Evolutionary conservation across 2,888 invertebrate genomes (phyloP).

Genomic region (Eurois occulta): DNA sequence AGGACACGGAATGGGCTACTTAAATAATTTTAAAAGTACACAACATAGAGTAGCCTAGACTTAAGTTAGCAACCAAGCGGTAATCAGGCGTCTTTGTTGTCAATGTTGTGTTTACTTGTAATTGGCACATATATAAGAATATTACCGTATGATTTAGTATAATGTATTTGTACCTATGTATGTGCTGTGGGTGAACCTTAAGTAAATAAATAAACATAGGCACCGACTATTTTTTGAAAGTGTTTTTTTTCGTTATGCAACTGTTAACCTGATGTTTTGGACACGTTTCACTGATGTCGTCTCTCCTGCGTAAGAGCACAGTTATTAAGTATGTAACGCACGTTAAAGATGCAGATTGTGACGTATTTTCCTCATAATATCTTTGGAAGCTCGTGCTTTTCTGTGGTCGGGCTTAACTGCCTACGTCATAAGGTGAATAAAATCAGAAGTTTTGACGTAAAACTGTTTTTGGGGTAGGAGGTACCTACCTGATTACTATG

Average conservation of each 20-base stretch:
- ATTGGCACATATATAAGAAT: too few relatives aligned
- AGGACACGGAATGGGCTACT: background rate
- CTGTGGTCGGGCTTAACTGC: conserved; percentile 16
- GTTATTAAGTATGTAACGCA: conserved; percentile 36
- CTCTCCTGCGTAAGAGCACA: background rate
- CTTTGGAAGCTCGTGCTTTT: conserved; percentile 14
- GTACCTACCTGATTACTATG: background rate
- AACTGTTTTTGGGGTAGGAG: background rate
- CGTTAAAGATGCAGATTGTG: background rate
- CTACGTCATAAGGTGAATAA: conserved; percentile 18
- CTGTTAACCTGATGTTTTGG: background rate
- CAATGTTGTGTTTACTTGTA: too few relatives aligned
- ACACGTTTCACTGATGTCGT: background rate
- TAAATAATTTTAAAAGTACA: conserved; percentile 9
- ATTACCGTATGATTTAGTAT: too few relatives aligned
- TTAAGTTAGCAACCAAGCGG: too few relatives aligned
- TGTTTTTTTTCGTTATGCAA: background rate
- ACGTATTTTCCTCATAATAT: conserved; percentile 52
- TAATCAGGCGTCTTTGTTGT: too few relatives aligned
- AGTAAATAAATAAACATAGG: too few relatives aligned
- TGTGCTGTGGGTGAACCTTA: too few relatives aligned
- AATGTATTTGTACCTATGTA: too few relatives aligned
- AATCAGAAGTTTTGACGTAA: background rate
- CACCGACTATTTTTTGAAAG: conserved; percentile 1
- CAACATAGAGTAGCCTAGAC: too few relatives aligned